Conservation (phyloP, 2,797 vertebrate genomes). For the Bucorvus abyssinicus region DNA sequence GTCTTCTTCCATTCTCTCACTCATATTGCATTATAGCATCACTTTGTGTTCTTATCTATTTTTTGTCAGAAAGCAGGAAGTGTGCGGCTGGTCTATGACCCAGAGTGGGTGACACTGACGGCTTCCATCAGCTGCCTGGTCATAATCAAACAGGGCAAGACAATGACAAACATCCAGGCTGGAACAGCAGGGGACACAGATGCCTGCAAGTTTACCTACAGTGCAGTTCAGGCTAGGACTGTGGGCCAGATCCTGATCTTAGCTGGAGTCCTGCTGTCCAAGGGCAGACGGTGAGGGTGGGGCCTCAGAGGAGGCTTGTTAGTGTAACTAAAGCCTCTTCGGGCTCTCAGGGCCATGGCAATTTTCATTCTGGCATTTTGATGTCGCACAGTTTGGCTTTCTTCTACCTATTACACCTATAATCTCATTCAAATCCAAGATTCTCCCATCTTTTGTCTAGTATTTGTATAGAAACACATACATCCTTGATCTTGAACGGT, state of each 20-base stretch:
- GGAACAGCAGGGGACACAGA: neutral
- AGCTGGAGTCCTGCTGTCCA: neutral
- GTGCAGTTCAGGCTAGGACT: neutral
- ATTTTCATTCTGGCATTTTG: neutral
- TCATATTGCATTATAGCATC: neutral
- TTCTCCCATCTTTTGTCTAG: neutral
- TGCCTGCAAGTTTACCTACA: neutral
- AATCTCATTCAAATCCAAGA: neutral
- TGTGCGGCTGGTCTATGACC: neutral
- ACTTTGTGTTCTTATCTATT: neutral
- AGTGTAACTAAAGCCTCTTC: neutral
- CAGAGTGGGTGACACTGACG: neutral
- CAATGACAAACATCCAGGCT: neutral
- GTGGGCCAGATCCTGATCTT: neutral
- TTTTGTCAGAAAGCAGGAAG: neutral
- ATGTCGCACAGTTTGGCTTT: neutral
- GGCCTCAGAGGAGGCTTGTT: neutral
- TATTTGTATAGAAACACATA: neutral
- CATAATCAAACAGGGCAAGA: neutral
- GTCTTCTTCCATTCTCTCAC: neutral
- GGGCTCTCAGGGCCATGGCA: neutral
- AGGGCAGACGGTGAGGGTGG: neutral
- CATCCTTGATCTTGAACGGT: neutral
- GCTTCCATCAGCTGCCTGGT: neutral
- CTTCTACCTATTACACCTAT: neutral